These are phyloP conservation scores for Trichoplax adhaerens DNA, from an alignment of 37 sponge, comb jelly and placozoan genomes.

Conservation along the genomic window DNA sequence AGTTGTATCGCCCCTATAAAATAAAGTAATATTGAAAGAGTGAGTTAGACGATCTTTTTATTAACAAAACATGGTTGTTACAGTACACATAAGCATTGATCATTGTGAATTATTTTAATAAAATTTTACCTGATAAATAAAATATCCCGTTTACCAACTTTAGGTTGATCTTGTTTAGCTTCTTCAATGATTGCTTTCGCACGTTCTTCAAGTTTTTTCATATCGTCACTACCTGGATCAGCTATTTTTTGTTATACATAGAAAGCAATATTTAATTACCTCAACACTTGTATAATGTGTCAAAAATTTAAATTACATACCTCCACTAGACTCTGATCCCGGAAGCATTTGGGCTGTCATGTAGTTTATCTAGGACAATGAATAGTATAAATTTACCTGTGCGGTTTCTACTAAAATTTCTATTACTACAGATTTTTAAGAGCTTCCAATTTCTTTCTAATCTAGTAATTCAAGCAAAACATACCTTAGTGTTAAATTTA, in stretches of 20 bases:
- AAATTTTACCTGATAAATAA: no score
- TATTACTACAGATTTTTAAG: background rate
- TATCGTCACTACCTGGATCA: slow-evolving; percentile 39
- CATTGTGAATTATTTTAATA: no score
- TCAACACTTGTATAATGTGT: background rate
- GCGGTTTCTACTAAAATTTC: background rate
- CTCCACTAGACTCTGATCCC: slow-evolving; percentile 6
- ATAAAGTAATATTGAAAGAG: background rate
- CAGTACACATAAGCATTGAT: no score
- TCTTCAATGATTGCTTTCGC: slow-evolving; percentile 59
- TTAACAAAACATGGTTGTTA: no score
- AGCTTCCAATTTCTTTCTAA: background rate
- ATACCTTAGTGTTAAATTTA: slow-evolving; percentile 82
- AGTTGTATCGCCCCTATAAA: background rate
- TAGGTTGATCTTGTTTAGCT: slow-evolving; percentile 31
- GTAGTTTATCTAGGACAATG: slow-evolving; percentile 63
- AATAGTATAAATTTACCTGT: background rate
- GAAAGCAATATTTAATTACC: slow-evolving; percentile 1
- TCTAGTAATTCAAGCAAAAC: slow-evolving; percentile 3
- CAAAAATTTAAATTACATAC: slow-evolving; percentile 4
- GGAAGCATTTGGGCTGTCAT: slow-evolving; percentile 81
- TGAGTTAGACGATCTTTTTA: no score
- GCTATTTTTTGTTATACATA: background rate
- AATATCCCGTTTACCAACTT: no score
- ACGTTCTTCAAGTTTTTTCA: slow-evolving; percentile 52